Percentiles rank a stretch among this genome's conserved stretches.
Evolutionary conservation across 2,113 vertebrate species (phyloP).

Genomic region (Mus spicilegus): DNA sequence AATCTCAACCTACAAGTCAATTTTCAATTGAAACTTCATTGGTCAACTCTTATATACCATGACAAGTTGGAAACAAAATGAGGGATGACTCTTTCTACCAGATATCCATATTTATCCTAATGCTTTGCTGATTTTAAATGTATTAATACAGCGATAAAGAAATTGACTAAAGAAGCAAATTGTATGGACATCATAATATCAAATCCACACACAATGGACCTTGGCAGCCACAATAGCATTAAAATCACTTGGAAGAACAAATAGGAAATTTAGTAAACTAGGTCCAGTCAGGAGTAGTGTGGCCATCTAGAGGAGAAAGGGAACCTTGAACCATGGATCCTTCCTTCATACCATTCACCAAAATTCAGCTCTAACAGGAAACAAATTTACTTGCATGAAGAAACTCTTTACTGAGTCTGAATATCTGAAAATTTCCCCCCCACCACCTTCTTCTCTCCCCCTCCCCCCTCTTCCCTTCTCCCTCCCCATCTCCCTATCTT

Average conservation of each 20-base stretch:
- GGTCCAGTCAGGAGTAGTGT: neutral
- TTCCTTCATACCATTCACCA: neutral
- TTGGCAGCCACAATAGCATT: neutral
- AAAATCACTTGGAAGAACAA: neutral
- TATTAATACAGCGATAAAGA: neutral
- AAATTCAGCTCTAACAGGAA: neutral
- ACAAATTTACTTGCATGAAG: neutral
- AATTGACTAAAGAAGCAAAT: neutral
- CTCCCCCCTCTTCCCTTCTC: neutral
- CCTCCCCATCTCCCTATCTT: neutral
- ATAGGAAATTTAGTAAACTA: neutral
- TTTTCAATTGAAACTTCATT: neutral
- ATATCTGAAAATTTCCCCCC: neutral
- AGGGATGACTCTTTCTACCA: neutral
- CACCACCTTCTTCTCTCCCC: fast-evolving
- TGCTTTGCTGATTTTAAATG: neutral
- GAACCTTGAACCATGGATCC: neutral
- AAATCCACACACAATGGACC: neutral
- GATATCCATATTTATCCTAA: neutral
- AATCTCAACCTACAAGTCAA: neutral
- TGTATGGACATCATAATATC: neutral
- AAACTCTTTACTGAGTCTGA: neutral
- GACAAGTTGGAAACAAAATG: neutral
- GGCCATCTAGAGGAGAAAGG: neutral
- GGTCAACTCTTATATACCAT: neutral